Conservation (phyloP, 1,140 invertebrate species). For the Campoletis sonorensis region DNA sequence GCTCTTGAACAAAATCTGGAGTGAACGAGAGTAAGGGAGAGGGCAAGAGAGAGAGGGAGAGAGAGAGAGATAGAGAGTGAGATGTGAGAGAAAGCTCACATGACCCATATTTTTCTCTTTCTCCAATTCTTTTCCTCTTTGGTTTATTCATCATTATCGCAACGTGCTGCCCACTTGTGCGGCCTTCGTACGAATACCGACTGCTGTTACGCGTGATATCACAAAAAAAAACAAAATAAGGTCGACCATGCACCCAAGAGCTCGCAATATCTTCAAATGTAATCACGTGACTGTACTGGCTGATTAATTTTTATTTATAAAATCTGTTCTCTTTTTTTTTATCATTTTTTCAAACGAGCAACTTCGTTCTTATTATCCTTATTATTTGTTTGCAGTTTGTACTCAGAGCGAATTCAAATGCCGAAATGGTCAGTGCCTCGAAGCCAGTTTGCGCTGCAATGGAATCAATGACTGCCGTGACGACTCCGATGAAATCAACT, state of each 20-base stretch:
- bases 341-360: background rate
- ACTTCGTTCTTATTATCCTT: constrained; percentile 9
- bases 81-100: background rate
- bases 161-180: background rate
- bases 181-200: constrained; percentile 22
- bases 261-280: background rate
- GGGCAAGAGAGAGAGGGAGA: too few species aligned
- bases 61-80: too few species aligned
- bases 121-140: constrained; percentile 11
- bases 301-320: background rate
- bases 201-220: constrained; percentile 3
- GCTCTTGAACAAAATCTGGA: background rate
- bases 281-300: background rate
- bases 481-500: constrained; percentile 79
- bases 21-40: background rate
- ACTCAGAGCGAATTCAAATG: constrained; percentile 75
- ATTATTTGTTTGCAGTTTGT: constrained; percentile 63
- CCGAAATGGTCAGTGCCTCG: constrained; percentile 83
- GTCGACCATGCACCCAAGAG: constrained; percentile 22
- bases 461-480: constrained; percentile 79
- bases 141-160: constrained; percentile 21
- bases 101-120: constrained; percentile 3
- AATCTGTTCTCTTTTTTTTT: background rate
- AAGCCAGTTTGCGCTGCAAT: constrained; percentile 79
- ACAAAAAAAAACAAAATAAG: constrained; percentile 13